Base-by-base conservation (phyloP, 2,113 vertebrate genomes). In the Lepus americanus region DNA sequence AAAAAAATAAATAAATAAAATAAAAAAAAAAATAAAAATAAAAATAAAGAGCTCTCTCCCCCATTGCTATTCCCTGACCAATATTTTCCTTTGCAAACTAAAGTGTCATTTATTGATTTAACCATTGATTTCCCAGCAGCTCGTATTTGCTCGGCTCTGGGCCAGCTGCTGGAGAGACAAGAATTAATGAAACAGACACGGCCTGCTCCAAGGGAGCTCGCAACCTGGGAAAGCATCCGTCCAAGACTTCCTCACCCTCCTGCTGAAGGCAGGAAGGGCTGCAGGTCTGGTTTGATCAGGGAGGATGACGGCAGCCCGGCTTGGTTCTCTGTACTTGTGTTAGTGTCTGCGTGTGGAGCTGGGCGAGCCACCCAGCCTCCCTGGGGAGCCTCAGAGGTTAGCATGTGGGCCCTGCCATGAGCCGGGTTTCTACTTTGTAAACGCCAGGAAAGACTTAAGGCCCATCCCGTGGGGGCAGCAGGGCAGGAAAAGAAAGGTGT, bases 81-180 rank as follows among this genome's bases (percentile, higher is more conserved):
- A 11, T 80, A 44, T 79, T 86, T 93, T 92, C 36, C 77, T 92
- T 94, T 88, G 73, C 6, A 90, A n/a, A 55, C 6, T 64, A 86
- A 44, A 69, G 78, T 86, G 59, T 84, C 13, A 16, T 55, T 88
- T 81, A n/a, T 69, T 88, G 78, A 92, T 70, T 92, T 69, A 77
- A 51, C 69, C 33, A 7, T 79, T 90, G 74, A 73, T 90, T 94
- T 90, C 79, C 7, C 79, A 79, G 59, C 11, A 79, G 59, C 69
- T 94, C 44, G 69, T 55, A 31, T 17, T 44, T 88, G 36, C n/a
- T 22, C 31, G 25, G 9, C 55, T 85, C 33, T 96, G 59, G 19
- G 39, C 12, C 31, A 25, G 51, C 63, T 93, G 83, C 78, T 78
- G 20, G 23, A 64, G 74, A 93, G 63, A 77, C 17, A 73, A 55